A percentile compares a stretch with the other conserved stretches of the same genome.
Evolutionary conservation across 2,113 vertebrate species (phyloP).

Genomic region (Fregetta grallaria): DNA sequence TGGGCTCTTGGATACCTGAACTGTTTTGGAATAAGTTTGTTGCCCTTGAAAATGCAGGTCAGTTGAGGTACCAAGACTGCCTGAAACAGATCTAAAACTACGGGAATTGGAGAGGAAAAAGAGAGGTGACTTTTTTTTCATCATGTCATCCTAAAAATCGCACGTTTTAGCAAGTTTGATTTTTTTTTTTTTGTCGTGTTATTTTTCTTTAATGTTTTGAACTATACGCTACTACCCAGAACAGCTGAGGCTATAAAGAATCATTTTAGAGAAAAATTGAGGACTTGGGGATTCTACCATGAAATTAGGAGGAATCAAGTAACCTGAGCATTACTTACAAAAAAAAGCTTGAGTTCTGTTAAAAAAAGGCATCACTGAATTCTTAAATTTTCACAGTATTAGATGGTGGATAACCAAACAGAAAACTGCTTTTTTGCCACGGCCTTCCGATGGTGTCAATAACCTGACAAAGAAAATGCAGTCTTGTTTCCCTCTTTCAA

Average conservation of each 20-base stretch:
- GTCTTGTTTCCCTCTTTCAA: neutral
- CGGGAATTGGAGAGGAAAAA: neutral
- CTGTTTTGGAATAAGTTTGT: neutral
- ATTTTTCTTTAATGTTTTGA: neutral
- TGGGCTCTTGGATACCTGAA: neutral
- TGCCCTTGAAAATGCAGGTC: neutral
- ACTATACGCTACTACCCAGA: neutral
- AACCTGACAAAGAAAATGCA: neutral
- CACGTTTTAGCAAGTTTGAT: neutral
- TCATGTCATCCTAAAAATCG: accelerated
- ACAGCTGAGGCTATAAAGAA: neutral
- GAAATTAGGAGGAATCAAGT: neutral
- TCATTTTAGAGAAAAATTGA: neutral
- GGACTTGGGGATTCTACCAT: neutral
- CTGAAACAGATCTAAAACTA: neutral
- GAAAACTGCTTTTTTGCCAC: neutral
- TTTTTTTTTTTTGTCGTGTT: neutral
- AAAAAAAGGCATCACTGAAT: neutral
- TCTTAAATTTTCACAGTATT: neutral
- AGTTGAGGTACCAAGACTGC: neutral
- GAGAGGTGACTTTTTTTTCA: neutral
- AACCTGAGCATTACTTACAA: neutral
- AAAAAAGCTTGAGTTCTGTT: neutral
- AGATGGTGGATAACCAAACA: neutral
- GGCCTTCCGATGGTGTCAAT: neutral